Evolutionary conservation across 2,113 vertebrate species (phyloP), one percentile per base, ranked within the genome.

Genomic region (Misgurnus anguillicaudatus): DNA sequence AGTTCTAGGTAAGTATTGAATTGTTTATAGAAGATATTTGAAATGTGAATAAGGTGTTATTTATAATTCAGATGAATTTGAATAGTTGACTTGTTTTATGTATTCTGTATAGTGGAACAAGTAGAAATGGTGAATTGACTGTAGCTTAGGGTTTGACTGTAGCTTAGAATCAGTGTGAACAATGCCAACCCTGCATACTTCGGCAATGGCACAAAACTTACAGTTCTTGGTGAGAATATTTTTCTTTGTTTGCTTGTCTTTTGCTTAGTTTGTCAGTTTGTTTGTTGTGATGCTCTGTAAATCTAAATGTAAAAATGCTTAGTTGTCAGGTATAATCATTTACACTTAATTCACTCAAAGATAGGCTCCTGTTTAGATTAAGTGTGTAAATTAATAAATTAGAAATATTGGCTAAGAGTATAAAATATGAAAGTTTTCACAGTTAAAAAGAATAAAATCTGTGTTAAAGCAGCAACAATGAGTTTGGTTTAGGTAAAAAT

Each of bases 131-230:
- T 17, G 14, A 9, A 45, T 39, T 60, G 10, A 72, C 16, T 4
- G 31, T 76, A 70, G 64, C n/a, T 48, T 13, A 64, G 65, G 82
- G 87, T 94, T 94, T 92, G 85, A 39, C 85, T 88, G 64, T 64
- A 81, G 86, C 87, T 51, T 13, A 72, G 77, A 77, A 80, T 85
- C 84, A 87, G 51, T 90, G 95, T 95, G 94, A 88, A 80, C 81
- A 86, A 86, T 79, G 86, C 85, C 1, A 41, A 89, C 0, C 90
- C 58, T n/a, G 83, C 89, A 4, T 69, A 42, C 81, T 96, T 96
- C 2, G 94, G 94, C 17, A 31, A 3, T 4, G 94, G 94, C 42
- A 96, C 93, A 75, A 93, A 89, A 80, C 88, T 96, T 36, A 92
- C 90, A 0, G 91, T 95, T 16, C 48, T 85, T 78, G 89, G 86